Evolutionary conservation across 2,113 vertebrate genomes (phyloP).

Genomic region (Holacanthus passer): DNA sequence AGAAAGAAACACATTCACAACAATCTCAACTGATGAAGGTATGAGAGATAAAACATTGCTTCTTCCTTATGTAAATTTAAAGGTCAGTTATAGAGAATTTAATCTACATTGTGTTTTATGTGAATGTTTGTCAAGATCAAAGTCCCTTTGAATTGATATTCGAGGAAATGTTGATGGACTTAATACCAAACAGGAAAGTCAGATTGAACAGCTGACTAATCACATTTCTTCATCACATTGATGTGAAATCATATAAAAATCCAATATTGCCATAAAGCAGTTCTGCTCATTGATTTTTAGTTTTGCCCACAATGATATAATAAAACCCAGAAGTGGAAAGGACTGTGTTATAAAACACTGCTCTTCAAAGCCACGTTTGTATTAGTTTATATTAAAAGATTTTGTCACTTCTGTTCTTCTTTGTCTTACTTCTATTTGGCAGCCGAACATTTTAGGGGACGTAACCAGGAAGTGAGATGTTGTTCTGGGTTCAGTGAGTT

Average conservation of each 20-base stretch:
- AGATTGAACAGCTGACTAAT: neutral
- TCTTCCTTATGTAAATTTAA: neutral
- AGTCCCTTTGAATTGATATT: no score
- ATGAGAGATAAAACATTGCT: neutral
- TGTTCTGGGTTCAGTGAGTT: neutral
- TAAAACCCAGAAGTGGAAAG: no score
- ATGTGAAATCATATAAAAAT: neutral
- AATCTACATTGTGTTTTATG: neutral
- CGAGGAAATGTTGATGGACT: neutral
- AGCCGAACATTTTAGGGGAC: no score
- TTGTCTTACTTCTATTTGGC: neutral
- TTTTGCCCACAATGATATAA: neutral
- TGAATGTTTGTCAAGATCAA: neutral
- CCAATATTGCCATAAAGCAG: neutral
- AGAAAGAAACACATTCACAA: neutral
- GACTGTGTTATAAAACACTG: no score
- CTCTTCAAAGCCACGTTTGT: no score
- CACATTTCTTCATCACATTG: neutral
- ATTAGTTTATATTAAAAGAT: no score
- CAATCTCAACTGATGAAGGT: no score
- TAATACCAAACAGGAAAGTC: neutral
- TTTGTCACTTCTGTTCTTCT: neutral
- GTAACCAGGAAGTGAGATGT: neutral
- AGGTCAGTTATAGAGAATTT: neutral
- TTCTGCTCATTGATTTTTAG: constrained; percentile 5